These are phyloP conservation scores for Zaprionus taronus DNA, from an alignment of 1,140 invertebrate genomes.

Conservation along the genomic window DNA sequence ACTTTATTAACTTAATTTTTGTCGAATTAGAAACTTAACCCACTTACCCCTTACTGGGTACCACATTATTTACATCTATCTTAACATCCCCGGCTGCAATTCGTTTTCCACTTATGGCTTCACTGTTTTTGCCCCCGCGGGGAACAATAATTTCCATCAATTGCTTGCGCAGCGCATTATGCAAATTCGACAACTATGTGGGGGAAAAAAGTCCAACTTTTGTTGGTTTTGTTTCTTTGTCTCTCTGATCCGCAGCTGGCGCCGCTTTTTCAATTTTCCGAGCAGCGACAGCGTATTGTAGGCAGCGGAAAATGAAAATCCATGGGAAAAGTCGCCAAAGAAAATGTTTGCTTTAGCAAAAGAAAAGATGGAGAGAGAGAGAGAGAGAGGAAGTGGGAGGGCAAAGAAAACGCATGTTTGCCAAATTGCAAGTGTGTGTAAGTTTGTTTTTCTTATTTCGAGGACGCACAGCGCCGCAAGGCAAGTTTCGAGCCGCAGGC, in stretches of 20 bases:
- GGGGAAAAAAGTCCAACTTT: conserved; percentile 12
- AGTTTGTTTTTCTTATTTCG: conserved; percentile 31
- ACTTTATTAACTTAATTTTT: background rate
- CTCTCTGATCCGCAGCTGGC: conserved; percentile 39
- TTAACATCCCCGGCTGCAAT: conserved; percentile 6
- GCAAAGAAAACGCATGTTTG: conserved; percentile 6
- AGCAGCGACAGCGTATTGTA: conserved; percentile 11
- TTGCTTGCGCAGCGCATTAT: conserved; percentile 49
- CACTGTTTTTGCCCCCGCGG: conserved; percentile 3
- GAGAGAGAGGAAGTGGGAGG: background rate
- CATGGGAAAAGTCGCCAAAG: conserved; percentile 43
- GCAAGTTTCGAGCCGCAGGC: conserved; percentile 1
- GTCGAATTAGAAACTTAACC: background rate
- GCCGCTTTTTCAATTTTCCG: conserved; percentile 24
- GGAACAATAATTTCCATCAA: conserved; percentile 35
- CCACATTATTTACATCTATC: conserved; percentile 3
- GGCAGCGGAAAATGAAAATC: conserved; percentile 45
- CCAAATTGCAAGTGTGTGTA: conserved; percentile 22
- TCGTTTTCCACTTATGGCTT: conserved; percentile 15
- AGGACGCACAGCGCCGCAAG: conserved; percentile 5
- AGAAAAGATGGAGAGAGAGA: conserved; percentile 6
- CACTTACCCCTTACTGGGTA: background rate
- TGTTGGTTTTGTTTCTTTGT: conserved; percentile 1
- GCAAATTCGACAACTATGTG: conserved; percentile 53
- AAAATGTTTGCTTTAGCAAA: conserved; percentile 38